Evolutionary conservation across 2,113 vertebrate species (phyloP).

Genomic region (Laticauda colubrina): DNA sequence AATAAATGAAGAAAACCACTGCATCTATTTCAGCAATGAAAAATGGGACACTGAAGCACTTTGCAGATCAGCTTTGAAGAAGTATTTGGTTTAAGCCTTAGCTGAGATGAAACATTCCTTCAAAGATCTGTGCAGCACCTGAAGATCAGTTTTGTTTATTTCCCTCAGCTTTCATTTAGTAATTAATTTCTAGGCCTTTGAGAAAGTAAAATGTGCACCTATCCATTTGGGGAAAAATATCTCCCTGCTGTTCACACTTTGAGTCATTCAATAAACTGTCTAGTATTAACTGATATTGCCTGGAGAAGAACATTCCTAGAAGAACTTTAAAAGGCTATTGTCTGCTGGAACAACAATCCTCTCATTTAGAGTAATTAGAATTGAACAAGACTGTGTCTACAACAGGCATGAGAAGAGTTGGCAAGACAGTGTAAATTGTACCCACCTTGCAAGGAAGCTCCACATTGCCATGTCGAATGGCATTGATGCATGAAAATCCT

Average conservation of each 20-base stretch:
- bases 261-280: not conserved
- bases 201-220: not conserved
- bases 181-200: not conserved
- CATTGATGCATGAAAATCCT: not conserved
- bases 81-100: not conserved
- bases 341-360: not conserved
- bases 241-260: not conserved
- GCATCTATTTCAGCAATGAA: not conserved
- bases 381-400: not conserved
- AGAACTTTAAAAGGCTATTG: not conserved
- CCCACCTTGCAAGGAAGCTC: not conserved
- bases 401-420: not conserved
- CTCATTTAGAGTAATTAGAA: not conserved
- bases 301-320: not conserved
- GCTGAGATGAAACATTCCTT: not conserved
- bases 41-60: not conserved
- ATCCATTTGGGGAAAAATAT: not conserved
- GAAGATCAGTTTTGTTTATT: not conserved
- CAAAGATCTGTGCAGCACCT: not conserved
- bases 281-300: not conserved
- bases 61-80: not conserved
- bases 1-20: not conserved
- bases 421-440: not conserved
- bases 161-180: not conserved
- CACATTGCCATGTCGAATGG: not conserved